Conservation (phyloP, 2,888 invertebrate species). For the Nebria salina region DNA sequence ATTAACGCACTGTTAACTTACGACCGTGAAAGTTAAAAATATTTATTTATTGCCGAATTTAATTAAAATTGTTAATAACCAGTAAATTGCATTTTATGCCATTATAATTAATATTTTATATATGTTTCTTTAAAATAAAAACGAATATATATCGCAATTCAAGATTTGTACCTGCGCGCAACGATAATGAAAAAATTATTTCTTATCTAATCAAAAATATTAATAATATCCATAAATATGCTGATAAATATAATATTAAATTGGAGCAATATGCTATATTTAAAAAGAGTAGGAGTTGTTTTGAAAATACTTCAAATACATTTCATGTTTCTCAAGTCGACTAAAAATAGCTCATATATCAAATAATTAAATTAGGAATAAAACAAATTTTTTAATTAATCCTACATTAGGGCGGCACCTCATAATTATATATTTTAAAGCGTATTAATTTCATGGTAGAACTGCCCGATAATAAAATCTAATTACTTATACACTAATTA, state of each 20-base stretch:
- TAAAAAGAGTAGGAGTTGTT: neutral
- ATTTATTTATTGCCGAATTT: slow-evolving; percentile 29
- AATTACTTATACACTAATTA: neutral
- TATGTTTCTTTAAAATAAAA: neutral
- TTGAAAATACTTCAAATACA: neutral
- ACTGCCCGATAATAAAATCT: neutral
- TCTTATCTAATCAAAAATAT: neutral
- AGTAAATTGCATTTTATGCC: slow-evolving; percentile 12
- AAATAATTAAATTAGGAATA: neutral
- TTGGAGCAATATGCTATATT: slow-evolving; percentile 1
- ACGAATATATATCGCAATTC: too few relatives aligned
- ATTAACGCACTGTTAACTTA: slow-evolving; percentile 10
- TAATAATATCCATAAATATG: slow-evolving; percentile 7
- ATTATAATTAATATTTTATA: slow-evolving; percentile 11
- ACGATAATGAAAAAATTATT: neutral
- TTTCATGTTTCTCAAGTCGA: neutral
- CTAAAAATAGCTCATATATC: neutral
- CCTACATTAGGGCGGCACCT: neutral
- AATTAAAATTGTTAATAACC: slow-evolving; percentile 26
- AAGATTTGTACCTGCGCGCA: too few relatives aligned
- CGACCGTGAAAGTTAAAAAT: slow-evolving; percentile 19
- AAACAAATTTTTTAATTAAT: neutral
- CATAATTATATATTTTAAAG: neutral
- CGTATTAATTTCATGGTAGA: neutral
- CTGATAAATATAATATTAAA: slow-evolving; percentile 12